Base-by-base conservation (phyloP, 2,888 invertebrate species). In the Phyllotreta striolata region DNA sequence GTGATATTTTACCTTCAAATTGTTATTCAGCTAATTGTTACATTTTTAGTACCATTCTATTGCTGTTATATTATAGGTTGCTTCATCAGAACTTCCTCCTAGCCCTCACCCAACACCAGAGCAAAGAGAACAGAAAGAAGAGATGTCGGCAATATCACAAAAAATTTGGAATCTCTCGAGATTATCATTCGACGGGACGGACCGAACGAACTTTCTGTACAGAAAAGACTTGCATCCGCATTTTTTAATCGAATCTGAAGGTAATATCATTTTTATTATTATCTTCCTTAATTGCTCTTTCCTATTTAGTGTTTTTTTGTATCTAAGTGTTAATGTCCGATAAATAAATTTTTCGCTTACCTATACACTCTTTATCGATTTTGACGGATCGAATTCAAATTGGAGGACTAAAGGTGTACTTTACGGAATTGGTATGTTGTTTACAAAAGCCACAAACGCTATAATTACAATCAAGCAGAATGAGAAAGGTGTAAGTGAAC, bases 81-180 rank as follows among this genome's bases (percentile, higher is more conserved):
- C 66, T 10, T 66, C 70, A 34, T 61, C 63, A 54, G 74, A 74
- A 55, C 64, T 69, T 6, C 55, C 70, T 24, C 43, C 67, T 47
- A 71, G 61, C 56, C 67, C 73, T 1, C 74, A 74, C 46, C 37
- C 59, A 12, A 43, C 64, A 24, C 59, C 49, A 40, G 68, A 70
- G 47, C 51, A 49, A 24, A 34, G 59, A 13, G 63, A 56, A 1
- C 63, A 62, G 34, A 63, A 64, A 47, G 76, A 77, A 55, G 76
- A 77, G 10, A 70, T 77, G 56, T 70, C 77, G 6, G 67, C 76
- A 7, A 73, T 79, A 38, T 77, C 79, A 1, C 79, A 79, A 60
- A 73, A 79, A 67, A 78, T 80, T 66, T 80, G 80, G 80, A 80
- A 80, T 60, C 70, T 80, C 34, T 79, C 80, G 43, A 69, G 78